Evolutionary conservation across 2,888 invertebrate species (phyloP).

Genomic region (Sinohyriopsis cumingii): DNA sequence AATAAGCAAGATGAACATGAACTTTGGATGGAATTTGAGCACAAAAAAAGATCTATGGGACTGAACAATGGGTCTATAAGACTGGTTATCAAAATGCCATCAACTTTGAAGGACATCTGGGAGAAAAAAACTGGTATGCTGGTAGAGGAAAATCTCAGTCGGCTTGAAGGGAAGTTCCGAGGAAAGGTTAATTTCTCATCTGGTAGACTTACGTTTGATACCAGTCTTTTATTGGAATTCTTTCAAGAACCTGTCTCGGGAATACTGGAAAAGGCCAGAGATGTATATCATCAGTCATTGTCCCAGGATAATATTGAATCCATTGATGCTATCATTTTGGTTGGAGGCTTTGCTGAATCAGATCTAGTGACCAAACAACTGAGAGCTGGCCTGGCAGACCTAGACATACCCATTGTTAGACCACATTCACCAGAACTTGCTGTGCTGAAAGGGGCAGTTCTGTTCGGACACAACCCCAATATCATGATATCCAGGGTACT

Average conservation of each 20-base stretch:
- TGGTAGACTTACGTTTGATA: constrained; percentile 10
- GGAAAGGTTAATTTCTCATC: constrained; percentile 6
- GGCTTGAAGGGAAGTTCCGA: neutral
- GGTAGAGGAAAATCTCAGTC: constrained; percentile 6
- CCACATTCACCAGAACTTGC: constrained; percentile 18
- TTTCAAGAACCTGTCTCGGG: constrained; percentile 16
- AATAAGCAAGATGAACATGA: no score
- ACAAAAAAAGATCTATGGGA: no score
- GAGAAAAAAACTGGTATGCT: constrained; percentile 4
- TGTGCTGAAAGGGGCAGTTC: constrained; percentile 24
- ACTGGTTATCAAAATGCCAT: constrained; percentile 11
- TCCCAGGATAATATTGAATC: constrained; percentile 5
- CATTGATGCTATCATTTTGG: constrained; percentile 21
- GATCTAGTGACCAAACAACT: constrained; percentile 14
- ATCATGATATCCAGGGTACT: constrained; percentile 26
- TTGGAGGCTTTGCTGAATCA: constrained; percentile 27
- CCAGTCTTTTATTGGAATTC: constrained; percentile 5
- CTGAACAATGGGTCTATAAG: neutral
- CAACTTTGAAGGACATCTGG: constrained; percentile 11
- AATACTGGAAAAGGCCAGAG: constrained; percentile 2
- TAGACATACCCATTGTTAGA: constrained; percentile 18
- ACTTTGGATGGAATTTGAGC: no score
- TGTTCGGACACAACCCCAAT: constrained; percentile 28
- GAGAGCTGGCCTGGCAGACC: constrained; percentile 9
- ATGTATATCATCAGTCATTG: constrained; percentile 6